These are phyloP conservation scores for Eurystomus glaucurus DNA, from an alignment of 2,797 vertebrate species.

Conservation along the genomic window DNA sequence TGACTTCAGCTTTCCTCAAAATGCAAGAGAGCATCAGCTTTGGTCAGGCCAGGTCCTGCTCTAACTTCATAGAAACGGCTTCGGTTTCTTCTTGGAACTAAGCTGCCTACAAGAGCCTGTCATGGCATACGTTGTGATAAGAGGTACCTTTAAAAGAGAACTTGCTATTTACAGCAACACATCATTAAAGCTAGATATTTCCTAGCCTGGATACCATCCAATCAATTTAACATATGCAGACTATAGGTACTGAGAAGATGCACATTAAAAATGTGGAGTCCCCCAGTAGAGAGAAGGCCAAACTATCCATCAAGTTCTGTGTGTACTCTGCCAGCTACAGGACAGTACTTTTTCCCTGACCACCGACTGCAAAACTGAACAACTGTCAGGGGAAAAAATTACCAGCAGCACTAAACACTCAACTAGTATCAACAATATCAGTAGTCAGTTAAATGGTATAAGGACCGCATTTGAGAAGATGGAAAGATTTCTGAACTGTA, in stretches of 20 bases:
- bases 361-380: neutral
- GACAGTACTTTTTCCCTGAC: neutral
- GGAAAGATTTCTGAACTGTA: neutral
- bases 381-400: neutral
- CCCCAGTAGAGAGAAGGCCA: neutral
- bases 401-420: neutral
- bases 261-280: neutral
- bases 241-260: neutral
- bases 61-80: accelerated
- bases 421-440: neutral
- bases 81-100: neutral
- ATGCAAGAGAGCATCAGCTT: neutral
- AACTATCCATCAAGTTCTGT: neutral
- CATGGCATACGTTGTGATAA: accelerated
- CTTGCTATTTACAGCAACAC: neutral
- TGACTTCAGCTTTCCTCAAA: accelerated
- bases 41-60: neutral
- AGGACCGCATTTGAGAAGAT: neutral
- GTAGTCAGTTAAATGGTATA: neutral
- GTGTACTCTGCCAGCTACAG: neutral
- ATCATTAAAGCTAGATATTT: neutral
- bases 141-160: neutral
- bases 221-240: neutral
- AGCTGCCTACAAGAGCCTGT: neutral
- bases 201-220: neutral